phyloP scores from a whole-genome alignment of 2,888 invertebrate species.

The Amphipyra tragopoginis region DNA sequence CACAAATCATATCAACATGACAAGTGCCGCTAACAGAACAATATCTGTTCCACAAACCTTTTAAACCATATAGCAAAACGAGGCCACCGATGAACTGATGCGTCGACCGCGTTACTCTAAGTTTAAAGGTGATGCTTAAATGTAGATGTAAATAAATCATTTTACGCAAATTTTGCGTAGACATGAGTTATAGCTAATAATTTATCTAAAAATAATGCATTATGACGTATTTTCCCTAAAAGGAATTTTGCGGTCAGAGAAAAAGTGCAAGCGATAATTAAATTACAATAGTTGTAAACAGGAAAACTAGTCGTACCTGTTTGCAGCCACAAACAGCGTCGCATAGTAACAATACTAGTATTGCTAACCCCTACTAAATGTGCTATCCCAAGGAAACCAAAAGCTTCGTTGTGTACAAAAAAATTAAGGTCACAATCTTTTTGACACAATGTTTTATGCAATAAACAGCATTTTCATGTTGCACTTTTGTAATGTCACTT shows the following conservation, averaged over 20 bases:
- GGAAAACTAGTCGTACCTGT: neutral
- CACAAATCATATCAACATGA: neutral
- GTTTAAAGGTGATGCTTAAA: too few relatives aligned
- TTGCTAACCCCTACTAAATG: too few relatives aligned
- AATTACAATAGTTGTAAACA: too few relatives aligned
- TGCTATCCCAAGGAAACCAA: neutral
- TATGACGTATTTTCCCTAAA: constrained; percentile 10
- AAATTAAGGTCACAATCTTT: neutral
- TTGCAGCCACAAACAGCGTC: neutral
- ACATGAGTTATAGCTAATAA: neutral
- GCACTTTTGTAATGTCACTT: too few relatives aligned
- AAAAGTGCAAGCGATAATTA: too few relatives aligned
- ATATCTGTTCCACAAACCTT: neutral
- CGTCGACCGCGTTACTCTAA: too few relatives aligned
- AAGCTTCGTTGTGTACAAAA: constrained; percentile 11
- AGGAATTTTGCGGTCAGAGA: neutral
- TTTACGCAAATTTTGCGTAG: neutral
- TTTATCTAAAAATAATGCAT: neutral
- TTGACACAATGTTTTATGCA: too few relatives aligned
- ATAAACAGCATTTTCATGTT: too few relatives aligned
- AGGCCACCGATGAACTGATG: too few relatives aligned
- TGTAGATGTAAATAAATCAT: too few relatives aligned
- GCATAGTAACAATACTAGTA: neutral
- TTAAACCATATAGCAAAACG: too few relatives aligned
- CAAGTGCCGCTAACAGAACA: too few relatives aligned